Evolutionary conservation across 2,888 invertebrate species (phyloP), one percentile per base, ranked within the genome.

Genomic region (Hirudinaria manillensis): DNA sequence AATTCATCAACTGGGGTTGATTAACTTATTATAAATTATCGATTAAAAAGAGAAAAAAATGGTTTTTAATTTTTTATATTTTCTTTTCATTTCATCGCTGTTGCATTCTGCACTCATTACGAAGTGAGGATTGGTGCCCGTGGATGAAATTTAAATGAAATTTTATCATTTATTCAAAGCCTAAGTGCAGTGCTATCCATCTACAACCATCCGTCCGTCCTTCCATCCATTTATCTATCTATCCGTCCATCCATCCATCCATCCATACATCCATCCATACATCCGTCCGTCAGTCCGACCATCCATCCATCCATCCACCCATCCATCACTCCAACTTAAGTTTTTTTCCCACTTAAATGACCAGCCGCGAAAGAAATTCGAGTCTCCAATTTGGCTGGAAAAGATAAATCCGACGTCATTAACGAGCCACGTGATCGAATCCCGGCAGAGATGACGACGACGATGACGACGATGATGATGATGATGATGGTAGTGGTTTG

Each of bases 401-500:
- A 32, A 32, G 27, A 65, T 65, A 65, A 29, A 29, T 29, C 65
- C 27, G 65, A 65, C 21, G 32, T 65, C 65, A 19, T 29, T 65
- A 32, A 65, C 32, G 65, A 65, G 3, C 66, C 34, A n/a, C 24
- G 29, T 16, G 19, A 65, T n/a, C 34, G 29, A 32, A 66, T 19
- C 34, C 29, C 0, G 32, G 6, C 38, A 45, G 38, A 34, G 70
- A 70, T 51, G 70, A 70, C n/a, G 70, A 70, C 10, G 70, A 70
- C n/a, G 70, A 70, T 24, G 70, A 70, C 4, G 70, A 70, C 4
- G 24, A 74, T 65, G 65, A 65, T 74, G 65, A 65, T 24, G 24
- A 73, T 21, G 6, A 2, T 34, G 29, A 61, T 61, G 61, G n/a
- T 61, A n/a, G 10, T 61, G 61, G n/a, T 61, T 2, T 61, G 61